Conservation (phyloP, 2,888 invertebrate genomes). For the Mythimna pallens region DNA sequence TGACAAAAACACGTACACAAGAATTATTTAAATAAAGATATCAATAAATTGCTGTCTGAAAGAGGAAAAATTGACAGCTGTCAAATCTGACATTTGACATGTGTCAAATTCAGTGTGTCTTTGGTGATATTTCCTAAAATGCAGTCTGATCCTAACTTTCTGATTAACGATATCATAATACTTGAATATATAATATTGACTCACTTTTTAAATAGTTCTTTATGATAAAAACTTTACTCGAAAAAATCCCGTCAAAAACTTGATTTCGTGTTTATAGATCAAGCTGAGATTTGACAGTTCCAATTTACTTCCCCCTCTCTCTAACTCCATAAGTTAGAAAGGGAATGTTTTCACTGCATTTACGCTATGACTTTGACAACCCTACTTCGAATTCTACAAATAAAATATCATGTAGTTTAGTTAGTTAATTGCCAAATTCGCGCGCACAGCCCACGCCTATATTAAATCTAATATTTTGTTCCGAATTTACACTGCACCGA, state of each 20-base stretch:
- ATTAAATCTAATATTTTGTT: conserved; percentile 27
- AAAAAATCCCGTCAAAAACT: too few relatives aligned
- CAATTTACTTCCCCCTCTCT: not conserved
- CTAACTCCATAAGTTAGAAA: not conserved
- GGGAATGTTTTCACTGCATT: not conserved
- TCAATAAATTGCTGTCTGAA: too few relatives aligned
- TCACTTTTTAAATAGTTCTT: too few relatives aligned
- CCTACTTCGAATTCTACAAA: conserved; percentile 45
- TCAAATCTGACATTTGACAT: conserved; percentile 5
- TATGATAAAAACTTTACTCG: too few relatives aligned
- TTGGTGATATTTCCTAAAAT: not conserved
- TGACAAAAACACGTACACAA: too few relatives aligned
- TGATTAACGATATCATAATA: too few relatives aligned
- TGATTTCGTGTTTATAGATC: not conserved
- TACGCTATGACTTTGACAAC: conserved; percentile 18
- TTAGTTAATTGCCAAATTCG: conserved; percentile 40
- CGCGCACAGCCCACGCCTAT: conserved; percentile 9
- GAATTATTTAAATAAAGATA: too few relatives aligned
- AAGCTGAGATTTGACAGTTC: not conserved
- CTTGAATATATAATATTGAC: not conserved
- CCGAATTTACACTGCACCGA: conserved; percentile 29
- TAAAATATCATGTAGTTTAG: conserved; percentile 37
- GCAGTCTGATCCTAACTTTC: not conserved
- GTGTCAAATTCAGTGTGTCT: not conserved
- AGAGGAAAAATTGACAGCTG: not conserved